These are phyloP conservation scores for Coendou prehensilis DNA, from an alignment of 2,797 vertebrate species.

Conservation along the genomic window DNA sequence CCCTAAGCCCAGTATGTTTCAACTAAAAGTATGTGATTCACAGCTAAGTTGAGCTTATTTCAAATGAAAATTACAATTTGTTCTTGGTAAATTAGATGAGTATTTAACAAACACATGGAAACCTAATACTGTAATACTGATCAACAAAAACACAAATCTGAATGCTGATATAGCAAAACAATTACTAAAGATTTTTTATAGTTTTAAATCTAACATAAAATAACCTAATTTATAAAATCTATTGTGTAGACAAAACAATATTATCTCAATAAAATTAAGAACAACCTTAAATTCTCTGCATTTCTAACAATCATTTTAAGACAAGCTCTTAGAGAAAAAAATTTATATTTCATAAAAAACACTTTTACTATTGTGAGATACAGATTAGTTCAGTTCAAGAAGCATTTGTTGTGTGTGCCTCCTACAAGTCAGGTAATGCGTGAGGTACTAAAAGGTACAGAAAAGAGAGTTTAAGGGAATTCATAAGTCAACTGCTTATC, in stretches of 20 bases:
- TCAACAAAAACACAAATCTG: slow-evolving; percentile 34
- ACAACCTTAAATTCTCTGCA: neutral
- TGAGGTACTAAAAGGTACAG: slow-evolving; percentile 13
- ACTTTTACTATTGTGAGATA: neutral
- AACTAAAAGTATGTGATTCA: slow-evolving; percentile 34
- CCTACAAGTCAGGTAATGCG: neutral
- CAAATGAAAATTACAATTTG: slow-evolving; percentile 3
- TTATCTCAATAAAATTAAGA: slow-evolving; percentile 51
- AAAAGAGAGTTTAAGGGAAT: slow-evolving; percentile 19
- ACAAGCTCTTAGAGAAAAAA: slow-evolving; percentile 44
- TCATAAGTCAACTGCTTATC: neutral
- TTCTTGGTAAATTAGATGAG: slow-evolving; percentile 46
- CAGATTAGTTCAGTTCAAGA: neutral
- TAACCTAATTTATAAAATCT: slow-evolving; percentile 34
- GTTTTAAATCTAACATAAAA: slow-evolving; percentile 53
- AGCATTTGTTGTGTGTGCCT: neutral
- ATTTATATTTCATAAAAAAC: neutral
- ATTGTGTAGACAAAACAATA: slow-evolving; percentile 47
- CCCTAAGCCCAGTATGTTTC: neutral
- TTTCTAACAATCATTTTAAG: slow-evolving; percentile 55
- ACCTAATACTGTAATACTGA: slow-evolving; percentile 7
- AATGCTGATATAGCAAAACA: slow-evolving; percentile 28
- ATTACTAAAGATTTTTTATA: slow-evolving; percentile 15
- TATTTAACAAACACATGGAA: slow-evolving; percentile 59
- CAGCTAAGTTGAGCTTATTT: slow-evolving; percentile 1